A percentile compares a stretch with the other conserved stretches of the same genome.
Conservation (phyloP, 2,113 vertebrate genomes). For the Pseudopodoces humilis region DNA sequence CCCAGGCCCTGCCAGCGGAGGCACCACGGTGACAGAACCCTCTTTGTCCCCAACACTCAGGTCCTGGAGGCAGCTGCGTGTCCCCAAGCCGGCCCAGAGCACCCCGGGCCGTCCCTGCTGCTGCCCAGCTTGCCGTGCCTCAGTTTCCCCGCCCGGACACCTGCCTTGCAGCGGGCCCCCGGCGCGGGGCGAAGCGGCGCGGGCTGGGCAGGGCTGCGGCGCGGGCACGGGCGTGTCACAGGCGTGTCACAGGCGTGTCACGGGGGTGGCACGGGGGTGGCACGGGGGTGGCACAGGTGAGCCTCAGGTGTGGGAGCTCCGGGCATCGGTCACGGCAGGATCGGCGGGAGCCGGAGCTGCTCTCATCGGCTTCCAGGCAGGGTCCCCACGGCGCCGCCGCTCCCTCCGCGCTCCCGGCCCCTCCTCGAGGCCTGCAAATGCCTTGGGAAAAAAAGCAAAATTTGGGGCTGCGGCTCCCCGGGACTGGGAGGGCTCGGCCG, state of each 20-base stretch:
- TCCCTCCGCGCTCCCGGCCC: not conserved
- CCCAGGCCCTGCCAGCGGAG: not conserved
- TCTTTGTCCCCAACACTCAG: accelerated
- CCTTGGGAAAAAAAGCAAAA: not conserved
- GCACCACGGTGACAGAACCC: accelerated
- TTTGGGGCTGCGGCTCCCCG: not conserved
- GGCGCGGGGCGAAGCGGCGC: not conserved
- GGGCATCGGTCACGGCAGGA: not conserved
- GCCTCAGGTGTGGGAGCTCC: not conserved
- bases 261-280: not conserved
- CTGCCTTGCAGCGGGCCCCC: conserved; percentile 27
- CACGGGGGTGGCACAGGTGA: not conserved
- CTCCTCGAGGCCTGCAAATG: not conserved
- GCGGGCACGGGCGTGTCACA: not conserved
- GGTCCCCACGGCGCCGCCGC: not conserved
- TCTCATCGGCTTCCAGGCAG: not conserved
- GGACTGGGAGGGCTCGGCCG: not conserved
- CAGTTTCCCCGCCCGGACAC: not conserved
- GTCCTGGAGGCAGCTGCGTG: not conserved
- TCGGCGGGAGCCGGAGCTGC: accelerated
- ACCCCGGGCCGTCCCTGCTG: no score
- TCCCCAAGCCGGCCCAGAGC: accelerated
- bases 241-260: not conserved
- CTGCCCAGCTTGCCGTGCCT: not conserved
- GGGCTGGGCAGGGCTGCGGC: conserved; percentile 49